A percentile compares a stretch with the other conserved stretches of the same genome.
phyloP scores from a whole-genome alignment of 37 sponge, comb jelly and placozoan species.

The Petrosia ficiformis region DNA sequence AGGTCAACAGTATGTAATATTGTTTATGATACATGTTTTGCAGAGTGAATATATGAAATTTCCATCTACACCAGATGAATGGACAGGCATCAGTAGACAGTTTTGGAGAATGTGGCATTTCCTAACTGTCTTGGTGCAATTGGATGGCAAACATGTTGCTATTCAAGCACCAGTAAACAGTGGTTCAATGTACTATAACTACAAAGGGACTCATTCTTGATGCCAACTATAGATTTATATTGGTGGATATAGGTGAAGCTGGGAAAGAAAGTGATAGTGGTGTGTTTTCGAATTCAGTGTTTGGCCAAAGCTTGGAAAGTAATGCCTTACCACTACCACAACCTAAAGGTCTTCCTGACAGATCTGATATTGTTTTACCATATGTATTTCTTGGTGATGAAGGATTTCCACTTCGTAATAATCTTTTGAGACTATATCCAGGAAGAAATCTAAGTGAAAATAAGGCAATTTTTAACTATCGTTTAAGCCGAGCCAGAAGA shows the following conservation, averaged over 20 bases:
- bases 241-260: conserved; percentile 32
- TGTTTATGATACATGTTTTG: conserved; percentile 10
- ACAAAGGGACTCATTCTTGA: conserved; percentile 39
- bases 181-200: conserved; percentile 37
- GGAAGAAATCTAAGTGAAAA: conserved; percentile 21
- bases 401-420: conserved; percentile 22
- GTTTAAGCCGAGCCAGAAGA: conserved; percentile 33
- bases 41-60: not conserved
- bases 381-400: conserved; percentile 39
- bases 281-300: conserved; percentile 33
- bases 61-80: conserved; percentile 14
- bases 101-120: conserved; percentile 34
- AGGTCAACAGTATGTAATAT: not conserved
- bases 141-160: conserved; percentile 43
- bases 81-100: conserved; percentile 10
- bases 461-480: conserved; percentile 21
- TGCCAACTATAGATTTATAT: conserved; percentile 26
- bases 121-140: conserved; percentile 31
- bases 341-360: conserved; percentile 9
- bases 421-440: conserved; percentile 34
- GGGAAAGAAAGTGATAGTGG: conserved; percentile 54
- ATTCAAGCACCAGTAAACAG: conserved; percentile 43
- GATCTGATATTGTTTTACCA: not conserved
- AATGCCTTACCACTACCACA: conserved; percentile 8
- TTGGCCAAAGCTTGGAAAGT: conserved; percentile 17